Conservation (phyloP, 1,140 invertebrate genomes). For the Anastrepha ludens region DNA sequence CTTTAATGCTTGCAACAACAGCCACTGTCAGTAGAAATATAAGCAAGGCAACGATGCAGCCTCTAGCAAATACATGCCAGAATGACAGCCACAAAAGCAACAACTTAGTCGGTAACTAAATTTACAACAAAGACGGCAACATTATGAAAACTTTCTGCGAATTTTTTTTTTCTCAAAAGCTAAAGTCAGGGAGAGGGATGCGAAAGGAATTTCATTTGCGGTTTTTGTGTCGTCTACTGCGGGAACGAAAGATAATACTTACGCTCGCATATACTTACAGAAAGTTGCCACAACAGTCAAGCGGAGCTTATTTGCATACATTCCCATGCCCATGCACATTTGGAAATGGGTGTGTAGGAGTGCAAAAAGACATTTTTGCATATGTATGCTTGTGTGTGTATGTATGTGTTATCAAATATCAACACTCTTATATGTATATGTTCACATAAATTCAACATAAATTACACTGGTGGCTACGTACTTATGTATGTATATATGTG, state of each 20-base stretch:
- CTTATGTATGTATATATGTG: neutral
- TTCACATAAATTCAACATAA: too few species aligned
- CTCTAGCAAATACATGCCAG: neutral
- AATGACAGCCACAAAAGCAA: slow-evolving; percentile 37
- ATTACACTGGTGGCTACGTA: neutral
- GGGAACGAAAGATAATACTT: neutral
- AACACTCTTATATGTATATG: too few species aligned
- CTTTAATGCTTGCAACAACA: neutral
- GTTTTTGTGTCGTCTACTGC: neutral
- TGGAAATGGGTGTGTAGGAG: neutral
- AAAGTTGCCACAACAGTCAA: too few species aligned
- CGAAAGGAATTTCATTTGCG: neutral
- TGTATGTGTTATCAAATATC: too few species aligned
- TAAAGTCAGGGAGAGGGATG: neutral
- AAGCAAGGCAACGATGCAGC: neutral
- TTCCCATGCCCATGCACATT: neutral
- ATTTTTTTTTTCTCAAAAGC: neutral
- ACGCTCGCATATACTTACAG: neutral
- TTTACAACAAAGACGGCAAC: neutral
- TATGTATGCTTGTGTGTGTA: neutral
- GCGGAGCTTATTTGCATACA: too few species aligned
- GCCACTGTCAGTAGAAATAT: neutral
- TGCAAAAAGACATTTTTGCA: neutral
- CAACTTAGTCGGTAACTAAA: slow-evolving; percentile 1
- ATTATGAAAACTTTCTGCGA: slow-evolving; percentile 2